Evolutionary conservation across 2,797 vertebrate genomes (phyloP).

Genomic region (Erpetoichthys calabaricus): DNA sequence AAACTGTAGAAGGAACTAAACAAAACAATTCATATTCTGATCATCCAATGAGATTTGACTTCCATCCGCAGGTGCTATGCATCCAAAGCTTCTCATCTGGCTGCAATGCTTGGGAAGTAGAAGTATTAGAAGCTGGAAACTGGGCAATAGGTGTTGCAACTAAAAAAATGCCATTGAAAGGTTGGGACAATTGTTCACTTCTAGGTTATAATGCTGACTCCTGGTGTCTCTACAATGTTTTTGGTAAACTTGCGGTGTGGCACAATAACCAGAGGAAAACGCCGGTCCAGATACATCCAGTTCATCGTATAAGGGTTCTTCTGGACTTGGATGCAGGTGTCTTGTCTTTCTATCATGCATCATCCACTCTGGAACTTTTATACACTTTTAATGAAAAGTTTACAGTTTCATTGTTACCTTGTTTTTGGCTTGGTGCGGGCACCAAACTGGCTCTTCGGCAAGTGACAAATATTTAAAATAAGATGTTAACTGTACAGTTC

Average conservation of each 20-base stretch:
- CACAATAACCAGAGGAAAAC: background rate
- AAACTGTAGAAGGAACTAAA: background rate
- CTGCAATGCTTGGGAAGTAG: background rate
- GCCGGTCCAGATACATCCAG: background rate
- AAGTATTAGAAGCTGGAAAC: background rate
- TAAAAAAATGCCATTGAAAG: background rate
- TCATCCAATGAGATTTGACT: background rate
- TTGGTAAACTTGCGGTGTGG: background rate
- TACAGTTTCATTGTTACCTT: background rate
- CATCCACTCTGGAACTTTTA: background rate
- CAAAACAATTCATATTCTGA: background rate
- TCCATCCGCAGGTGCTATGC: constrained; percentile 4
- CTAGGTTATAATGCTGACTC: constrained; percentile 2
- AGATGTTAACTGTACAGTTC: too few species aligned
- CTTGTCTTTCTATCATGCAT: background rate
- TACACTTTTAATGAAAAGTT: background rate
- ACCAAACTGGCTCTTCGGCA: background rate
- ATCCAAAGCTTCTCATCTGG: background rate
- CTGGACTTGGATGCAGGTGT: background rate
- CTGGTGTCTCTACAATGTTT: constrained; percentile 2
- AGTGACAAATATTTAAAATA: background rate
- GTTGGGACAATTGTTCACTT: background rate
- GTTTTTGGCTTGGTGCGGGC: background rate
- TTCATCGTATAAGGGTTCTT: background rate
- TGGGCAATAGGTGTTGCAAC: background rate